These are phyloP conservation scores for Aptenodytes forsteri DNA, from an alignment of 2,113 vertebrate genomes.

Conservation along the genomic window DNA sequence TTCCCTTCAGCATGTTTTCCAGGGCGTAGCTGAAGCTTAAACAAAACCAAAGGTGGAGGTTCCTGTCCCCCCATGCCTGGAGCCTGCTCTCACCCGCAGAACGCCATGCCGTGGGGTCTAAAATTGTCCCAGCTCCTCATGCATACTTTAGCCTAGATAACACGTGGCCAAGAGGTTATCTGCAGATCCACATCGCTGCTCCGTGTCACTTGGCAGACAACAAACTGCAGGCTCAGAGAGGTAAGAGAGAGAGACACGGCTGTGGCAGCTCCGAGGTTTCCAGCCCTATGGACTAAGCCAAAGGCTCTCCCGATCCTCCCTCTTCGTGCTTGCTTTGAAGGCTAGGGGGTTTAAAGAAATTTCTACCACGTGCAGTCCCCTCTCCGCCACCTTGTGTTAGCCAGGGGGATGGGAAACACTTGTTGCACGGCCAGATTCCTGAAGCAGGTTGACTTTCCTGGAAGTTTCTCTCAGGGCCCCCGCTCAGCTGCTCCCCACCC, in stretches of 20 bases:
- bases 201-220: not conserved
- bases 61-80: not conserved
- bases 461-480: not conserved
- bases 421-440: not conserved
- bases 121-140: not conserved
- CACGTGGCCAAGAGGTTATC: not conserved
- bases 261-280: not conserved
- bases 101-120: rapidly evolving
- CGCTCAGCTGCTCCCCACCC: not conserved
- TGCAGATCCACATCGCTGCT: not conserved
- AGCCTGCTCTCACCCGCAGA: rapidly evolving
- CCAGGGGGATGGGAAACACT: not conserved
- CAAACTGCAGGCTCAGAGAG: not conserved
- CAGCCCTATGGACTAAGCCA: not conserved
- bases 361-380: not conserved
- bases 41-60: not conserved
- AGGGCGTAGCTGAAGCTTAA: not conserved
- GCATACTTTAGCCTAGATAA: not conserved
- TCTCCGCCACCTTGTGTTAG: not conserved
- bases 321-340: not conserved
- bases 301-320: not conserved
- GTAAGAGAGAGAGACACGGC: not conserved
- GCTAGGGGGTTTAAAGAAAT: not conserved
- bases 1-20: not conserved
- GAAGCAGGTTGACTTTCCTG: not conserved